Conservation (phyloP, 2,113 vertebrate genomes). For the Hystrix cristata region DNA sequence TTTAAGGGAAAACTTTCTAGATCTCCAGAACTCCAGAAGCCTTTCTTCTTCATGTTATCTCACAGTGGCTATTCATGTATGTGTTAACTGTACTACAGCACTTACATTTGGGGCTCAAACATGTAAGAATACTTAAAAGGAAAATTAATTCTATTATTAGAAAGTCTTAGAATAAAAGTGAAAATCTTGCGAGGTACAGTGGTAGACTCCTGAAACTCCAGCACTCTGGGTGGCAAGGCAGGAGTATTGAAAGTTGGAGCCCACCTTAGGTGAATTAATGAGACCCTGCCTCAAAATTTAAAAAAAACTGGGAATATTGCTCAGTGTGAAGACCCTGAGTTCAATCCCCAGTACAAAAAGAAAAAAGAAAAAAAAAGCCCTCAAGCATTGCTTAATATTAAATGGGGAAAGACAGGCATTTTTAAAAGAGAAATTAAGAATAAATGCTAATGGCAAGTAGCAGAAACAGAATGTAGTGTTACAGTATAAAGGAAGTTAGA, state of each 20-base stretch:
- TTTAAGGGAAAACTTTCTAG: not conserved
- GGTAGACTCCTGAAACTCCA: not conserved
- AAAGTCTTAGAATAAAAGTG: not conserved
- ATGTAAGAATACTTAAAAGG: not conserved
- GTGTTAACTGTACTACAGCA: not conserved
- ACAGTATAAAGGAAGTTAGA: not conserved
- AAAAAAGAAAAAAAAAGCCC: not conserved
- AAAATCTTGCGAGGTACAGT: not conserved
- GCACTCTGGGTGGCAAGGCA: not conserved
- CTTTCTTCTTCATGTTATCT: not conserved
- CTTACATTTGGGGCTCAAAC: constrained; percentile 1
- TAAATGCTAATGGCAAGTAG: not conserved
- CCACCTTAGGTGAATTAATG: not conserved
- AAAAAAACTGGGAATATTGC: not conserved
- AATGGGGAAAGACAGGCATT: not conserved
- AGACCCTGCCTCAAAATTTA: not conserved
- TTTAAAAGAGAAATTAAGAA: constrained; percentile 29
- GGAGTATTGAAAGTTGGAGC: not conserved
- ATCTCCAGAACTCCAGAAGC: not conserved
- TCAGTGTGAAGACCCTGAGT: not conserved
- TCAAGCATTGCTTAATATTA: not conserved
- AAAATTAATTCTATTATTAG: not conserved
- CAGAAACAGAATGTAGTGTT: constrained; percentile 19
- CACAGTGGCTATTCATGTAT: not conserved
- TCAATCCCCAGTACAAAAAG: not conserved